These are phyloP conservation scores for Aurelia sp. DNA, from an alignment of 30 jellyfish, hydroid and myxozoan genomes.

Conservation along the genomic window DNA sequence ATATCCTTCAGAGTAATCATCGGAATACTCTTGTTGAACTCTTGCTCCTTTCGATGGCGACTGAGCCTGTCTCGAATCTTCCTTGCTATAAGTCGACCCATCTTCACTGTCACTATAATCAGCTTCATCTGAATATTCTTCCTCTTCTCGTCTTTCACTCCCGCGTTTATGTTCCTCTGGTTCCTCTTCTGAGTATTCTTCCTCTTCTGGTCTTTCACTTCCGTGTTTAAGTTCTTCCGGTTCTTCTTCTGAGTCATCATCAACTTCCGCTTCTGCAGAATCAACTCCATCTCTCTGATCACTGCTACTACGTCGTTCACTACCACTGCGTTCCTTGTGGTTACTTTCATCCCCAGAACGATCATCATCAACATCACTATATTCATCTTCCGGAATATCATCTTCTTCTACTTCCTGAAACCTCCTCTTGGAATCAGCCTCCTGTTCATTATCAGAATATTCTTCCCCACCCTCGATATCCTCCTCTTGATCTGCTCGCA, in stretches of 20 bases:
- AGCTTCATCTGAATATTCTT: constrained; percentile 42
- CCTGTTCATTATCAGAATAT: constrained; percentile 17
- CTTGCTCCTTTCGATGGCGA: background rate
- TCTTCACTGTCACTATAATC: constrained; percentile 40
- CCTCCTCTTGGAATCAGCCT: background rate
- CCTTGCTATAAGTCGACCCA: background rate
- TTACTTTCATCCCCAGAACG: constrained; percentile 41
- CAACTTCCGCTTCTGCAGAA: constrained; percentile 15
- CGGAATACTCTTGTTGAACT: constrained; percentile 29
- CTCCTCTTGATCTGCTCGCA: background rate
- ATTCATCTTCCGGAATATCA: constrained; percentile 24
- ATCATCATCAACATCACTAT: constrained; percentile 24
- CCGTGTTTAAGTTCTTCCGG: background rate
- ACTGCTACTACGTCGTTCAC: background rate
- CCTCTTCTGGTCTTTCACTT: background rate
- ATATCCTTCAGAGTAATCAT: constrained; percentile 57
- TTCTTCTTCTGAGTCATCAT: constrained; percentile 40
- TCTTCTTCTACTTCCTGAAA: constrained; percentile 8
- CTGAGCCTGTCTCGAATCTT: background rate
- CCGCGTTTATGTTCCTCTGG: background rate
- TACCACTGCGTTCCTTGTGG: constrained; percentile 1
- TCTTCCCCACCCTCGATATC: constrained; percentile 27
- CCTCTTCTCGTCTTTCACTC: background rate
- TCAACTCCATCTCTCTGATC: constrained; percentile 19
- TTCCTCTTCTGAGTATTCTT: constrained; percentile 39